These are phyloP conservation scores for Elgonia sp. DNA, from an alignment of 2,888 invertebrate genomes.

Conservation along the genomic window DNA sequence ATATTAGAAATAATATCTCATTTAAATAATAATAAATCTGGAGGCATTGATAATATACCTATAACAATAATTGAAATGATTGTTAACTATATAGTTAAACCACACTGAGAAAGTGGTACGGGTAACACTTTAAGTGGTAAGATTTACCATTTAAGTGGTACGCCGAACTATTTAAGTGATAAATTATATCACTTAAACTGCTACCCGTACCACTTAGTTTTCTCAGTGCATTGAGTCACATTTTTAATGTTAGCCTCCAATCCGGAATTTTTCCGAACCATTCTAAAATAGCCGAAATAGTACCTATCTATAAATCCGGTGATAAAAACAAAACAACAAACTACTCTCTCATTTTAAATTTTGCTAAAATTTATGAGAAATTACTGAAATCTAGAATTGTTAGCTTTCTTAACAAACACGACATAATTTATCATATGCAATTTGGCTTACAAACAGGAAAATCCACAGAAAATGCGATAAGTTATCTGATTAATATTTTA, in stretches of 20 bases:
- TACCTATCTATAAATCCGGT: constrained; percentile 17
- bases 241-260: no score
- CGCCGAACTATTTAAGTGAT: no score
- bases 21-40: not conserved
- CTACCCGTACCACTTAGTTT: no score
- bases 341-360: constrained; percentile 21
- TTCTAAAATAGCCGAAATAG: constrained; percentile 20
- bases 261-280: no score
- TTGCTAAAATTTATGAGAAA: constrained; percentile 18
- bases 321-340: not conserved
- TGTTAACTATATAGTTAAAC: no score
- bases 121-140: no score
- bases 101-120: no score
- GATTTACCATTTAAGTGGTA: no score
- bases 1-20: not conserved
- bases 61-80: no score
- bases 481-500: not conserved
- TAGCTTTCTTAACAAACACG: constrained; percentile 10
- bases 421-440: constrained; percentile 3
- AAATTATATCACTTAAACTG: no score
- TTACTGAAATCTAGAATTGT: not conserved
- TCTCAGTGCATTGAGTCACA: no score
- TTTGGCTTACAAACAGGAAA: constrained; percentile 14
- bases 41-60: no score
- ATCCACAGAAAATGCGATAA: constrained; percentile 2